A percentile compares a stretch with the other conserved stretches of the same genome.
Evolutionary conservation across 2,797 vertebrate species (phyloP).

Genomic region (Tadarida brasiliensis): DNA sequence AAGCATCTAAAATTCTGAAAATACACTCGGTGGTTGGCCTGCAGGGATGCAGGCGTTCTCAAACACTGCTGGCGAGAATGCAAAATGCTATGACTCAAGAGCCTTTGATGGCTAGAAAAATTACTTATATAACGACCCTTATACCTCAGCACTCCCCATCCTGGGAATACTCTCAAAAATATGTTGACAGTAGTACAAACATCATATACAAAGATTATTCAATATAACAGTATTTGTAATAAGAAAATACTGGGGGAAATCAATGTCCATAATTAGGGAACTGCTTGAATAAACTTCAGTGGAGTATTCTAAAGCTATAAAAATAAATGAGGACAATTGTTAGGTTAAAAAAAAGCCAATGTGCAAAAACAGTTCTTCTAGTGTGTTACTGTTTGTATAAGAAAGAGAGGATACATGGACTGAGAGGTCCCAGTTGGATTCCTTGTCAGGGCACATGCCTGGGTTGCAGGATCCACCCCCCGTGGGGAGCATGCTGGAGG

Average conservation of each 20-base stretch:
- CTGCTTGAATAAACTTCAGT: neutral
- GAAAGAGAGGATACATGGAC: neutral
- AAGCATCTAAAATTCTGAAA: constrained; percentile 1
- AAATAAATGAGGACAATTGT: constrained; percentile 9
- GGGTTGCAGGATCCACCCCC: no score
- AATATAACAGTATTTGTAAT: neutral
- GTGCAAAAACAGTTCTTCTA: neutral
- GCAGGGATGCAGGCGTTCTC: neutral
- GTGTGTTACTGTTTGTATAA: neutral
- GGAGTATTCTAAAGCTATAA: neutral
- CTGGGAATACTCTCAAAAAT: neutral
- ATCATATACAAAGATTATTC: neutral
- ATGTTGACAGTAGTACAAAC: neutral
- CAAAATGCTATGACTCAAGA: neutral
- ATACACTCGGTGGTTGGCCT: neutral
- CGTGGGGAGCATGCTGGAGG: no score
- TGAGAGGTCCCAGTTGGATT: no score
- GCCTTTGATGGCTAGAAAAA: neutral
- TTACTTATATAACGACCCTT: neutral
- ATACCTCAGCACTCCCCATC: neutral
- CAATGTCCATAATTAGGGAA: neutral
- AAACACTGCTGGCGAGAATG: neutral
- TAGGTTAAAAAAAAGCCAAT: neutral
- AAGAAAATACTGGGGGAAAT: neutral
- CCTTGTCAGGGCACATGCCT: no score